A percentile compares a stretch with the other conserved stretches of the same genome.
Conservation (phyloP, 53 echinoderm and acorn worm species). For the Actinopyga echinites region DNA sequence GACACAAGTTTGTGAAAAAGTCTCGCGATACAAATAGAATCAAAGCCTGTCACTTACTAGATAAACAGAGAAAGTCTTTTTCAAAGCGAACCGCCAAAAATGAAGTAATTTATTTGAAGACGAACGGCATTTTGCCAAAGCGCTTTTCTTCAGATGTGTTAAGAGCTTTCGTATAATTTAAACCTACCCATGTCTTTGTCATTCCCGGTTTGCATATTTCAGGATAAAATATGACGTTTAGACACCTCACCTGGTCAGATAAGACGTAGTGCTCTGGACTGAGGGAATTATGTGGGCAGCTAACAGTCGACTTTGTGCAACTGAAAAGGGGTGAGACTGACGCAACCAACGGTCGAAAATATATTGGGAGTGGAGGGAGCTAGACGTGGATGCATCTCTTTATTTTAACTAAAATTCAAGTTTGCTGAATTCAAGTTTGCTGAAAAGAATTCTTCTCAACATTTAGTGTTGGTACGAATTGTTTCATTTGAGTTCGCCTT, state of each 20-base stretch:
- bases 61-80: neutral
- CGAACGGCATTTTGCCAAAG: neutral
- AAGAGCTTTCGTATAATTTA: conserved; percentile 24
- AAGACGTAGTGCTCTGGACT: too few species aligned
- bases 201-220: neutral
- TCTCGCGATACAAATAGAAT: conserved; percentile 1
- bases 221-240: neutral
- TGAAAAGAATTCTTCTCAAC: too few species aligned
- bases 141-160: neutral
- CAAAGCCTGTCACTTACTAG: conserved; percentile 2
- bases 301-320: too few species aligned
- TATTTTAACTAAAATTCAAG: too few species aligned
- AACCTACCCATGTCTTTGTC: neutral
- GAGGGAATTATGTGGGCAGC: too few species aligned
- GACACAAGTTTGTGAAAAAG: neutral
- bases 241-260: neutral
- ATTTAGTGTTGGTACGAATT: too few species aligned
- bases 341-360: too few species aligned
- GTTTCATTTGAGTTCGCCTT: too few species aligned
- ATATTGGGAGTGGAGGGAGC: too few species aligned
- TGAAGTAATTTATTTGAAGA: conserved; percentile 14
- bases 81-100: conserved; percentile 25
- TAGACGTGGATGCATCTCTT: too few species aligned
- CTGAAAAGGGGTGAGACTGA: too few species aligned
- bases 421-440: too few species aligned